Evolutionary conservation across 2,797 vertebrate genomes (phyloP), one percentile per base, ranked within the genome.

Genomic region (Coregonus suidteri): DNA sequence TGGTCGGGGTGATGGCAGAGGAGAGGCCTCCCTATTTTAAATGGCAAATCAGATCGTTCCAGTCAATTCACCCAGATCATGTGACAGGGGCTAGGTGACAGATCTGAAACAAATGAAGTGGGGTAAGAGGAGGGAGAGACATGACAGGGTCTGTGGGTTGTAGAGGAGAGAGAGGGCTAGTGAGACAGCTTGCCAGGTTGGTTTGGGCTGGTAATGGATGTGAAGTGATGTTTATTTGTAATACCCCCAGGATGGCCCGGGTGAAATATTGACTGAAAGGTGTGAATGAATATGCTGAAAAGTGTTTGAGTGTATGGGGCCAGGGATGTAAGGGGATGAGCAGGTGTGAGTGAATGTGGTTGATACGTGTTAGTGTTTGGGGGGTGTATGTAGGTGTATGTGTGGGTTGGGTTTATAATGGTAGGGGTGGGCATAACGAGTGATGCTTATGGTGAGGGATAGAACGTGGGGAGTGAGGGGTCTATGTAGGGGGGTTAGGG

Each of bases 1-100:
- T 47, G 74, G 77, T 53, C 20, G 79, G 82, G 77, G 77, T 66
- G 75, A 81, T 78, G 82, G 77, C 82, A 87, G 77, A 71, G 78
- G 81, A 66, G 64, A 66, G 64, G 64, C 25, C 59, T 62, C n/a
- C 54, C 62, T 75, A 76, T 77, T 87, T 86, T 76, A 79, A 79
- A 84, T 83, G 82, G 79, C 85, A 83, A 77, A 85, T 79, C 64
- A 25, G 47, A 67, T 14, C 37, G 59, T 65, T 75, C 35, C 59
- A 41, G n/a, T 34, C 47, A 73, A 41, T 62, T 7, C n/a, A 59
- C 18, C 25, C 4, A 56, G 18, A 51, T 72, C 30, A 54, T 14
- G 41, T 25, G 64, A 54, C 65, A 30, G 31, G 71, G 25, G 64
- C 34, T 47, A 53, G 56, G 56, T 62, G 56, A 62, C 56, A n/a